These are phyloP conservation scores for Hypocryptadius cinnamomeus DNA, from an alignment of 2,113 vertebrate species.

Conservation along the genomic window DNA sequence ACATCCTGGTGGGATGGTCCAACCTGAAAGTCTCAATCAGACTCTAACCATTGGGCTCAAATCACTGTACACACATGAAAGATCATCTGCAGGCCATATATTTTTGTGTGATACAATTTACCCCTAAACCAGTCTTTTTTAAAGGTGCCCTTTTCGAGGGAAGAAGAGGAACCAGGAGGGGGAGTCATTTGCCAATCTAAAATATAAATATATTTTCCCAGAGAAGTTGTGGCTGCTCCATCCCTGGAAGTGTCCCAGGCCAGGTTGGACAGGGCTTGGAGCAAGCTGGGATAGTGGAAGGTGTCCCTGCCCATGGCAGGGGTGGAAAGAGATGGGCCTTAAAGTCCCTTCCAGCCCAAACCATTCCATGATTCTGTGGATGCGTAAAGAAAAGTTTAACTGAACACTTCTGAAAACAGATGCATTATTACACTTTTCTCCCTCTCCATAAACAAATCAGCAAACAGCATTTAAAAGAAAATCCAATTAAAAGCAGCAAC, in stretches of 20 bases:
- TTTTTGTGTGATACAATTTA: background rate
- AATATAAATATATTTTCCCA: background rate
- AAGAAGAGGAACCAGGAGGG: background rate
- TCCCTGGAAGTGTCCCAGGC: background rate
- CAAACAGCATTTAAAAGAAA: background rate
- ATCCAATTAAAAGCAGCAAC: background rate
- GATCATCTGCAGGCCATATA: rapidly evolving
- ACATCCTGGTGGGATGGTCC: rapidly evolving
- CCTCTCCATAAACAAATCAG: background rate
- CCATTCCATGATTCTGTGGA: background rate
- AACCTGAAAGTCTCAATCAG: background rate
- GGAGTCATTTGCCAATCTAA: background rate
- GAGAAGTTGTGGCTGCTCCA: background rate
- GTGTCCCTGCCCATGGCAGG: background rate
- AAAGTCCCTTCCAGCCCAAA: background rate
- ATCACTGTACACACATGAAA: background rate
- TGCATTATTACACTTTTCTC: background rate
- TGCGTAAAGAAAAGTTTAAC: background rate
- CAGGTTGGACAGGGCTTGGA: background rate
- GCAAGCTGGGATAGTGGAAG: background rate
- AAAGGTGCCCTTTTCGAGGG: rapidly evolving
- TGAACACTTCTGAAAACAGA: background rate
- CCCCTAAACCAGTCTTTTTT: background rate
- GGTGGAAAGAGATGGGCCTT: background rate
- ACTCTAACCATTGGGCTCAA: background rate